phyloP scores from a whole-genome alignment of 2,797 vertebrate species.

The Cheirogaleus major region DNA sequence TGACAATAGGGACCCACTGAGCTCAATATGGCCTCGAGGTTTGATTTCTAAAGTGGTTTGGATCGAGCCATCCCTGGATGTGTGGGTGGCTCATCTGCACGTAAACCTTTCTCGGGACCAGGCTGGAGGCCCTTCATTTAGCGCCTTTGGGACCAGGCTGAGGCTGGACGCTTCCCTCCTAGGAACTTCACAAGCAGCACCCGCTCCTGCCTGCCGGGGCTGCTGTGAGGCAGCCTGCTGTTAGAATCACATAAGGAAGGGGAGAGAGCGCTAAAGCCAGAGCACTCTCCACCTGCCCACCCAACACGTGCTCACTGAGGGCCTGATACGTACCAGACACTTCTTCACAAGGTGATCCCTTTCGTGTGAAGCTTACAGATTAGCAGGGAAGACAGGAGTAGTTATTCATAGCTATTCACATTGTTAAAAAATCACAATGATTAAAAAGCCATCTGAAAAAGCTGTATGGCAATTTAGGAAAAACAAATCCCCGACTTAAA shows the following conservation, averaged over 20 bases:
- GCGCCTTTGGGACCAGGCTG: neutral
- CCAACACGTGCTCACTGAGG: neutral
- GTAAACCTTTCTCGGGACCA: neutral
- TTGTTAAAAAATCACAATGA: neutral
- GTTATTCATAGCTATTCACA: neutral
- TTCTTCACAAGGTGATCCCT: neutral
- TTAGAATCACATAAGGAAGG: neutral
- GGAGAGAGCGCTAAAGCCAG: neutral
- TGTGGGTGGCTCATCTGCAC: accelerated
- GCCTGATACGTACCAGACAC: neutral
- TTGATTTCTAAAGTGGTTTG: neutral
- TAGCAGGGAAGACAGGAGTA: neutral
- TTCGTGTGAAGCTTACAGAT: neutral
- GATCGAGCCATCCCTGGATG: accelerated
- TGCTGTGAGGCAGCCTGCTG: too few relatives aligned
- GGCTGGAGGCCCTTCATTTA: neutral
- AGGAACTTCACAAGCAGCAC: neutral
- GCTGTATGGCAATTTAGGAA: neutral
- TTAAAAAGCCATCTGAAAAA: neutral
- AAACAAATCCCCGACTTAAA: neutral
- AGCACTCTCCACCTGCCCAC: neutral
- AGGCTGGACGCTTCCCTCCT: neutral
- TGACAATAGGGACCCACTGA: neutral
- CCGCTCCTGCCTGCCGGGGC: too few relatives aligned
- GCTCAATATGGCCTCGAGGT: too few relatives aligned